These are phyloP conservation scores for Autographa pulchrina DNA, from an alignment of 2,888 invertebrate genomes.

Conservation along the genomic window DNA sequence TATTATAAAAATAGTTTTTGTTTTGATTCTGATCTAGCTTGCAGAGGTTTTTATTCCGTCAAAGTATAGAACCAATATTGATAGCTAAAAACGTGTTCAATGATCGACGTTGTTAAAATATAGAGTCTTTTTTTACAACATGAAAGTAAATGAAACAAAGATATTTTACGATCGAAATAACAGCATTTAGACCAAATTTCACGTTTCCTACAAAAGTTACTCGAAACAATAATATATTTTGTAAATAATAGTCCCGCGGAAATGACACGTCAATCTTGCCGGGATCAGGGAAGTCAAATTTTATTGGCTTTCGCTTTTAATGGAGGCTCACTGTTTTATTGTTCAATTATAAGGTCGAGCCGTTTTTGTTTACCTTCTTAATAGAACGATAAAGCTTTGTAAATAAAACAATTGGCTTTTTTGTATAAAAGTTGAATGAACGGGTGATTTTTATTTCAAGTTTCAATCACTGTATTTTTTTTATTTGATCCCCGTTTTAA, in stretches of 20 bases:
- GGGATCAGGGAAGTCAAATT: constrained; percentile 72
- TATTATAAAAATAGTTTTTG: background rate
- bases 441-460: background rate
- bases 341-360: constrained; percentile 75
- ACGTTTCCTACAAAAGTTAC: background rate
- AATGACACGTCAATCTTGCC: constrained; percentile 65
- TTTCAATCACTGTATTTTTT: background rate
- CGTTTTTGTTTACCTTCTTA: constrained; percentile 50
- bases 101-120: too few species aligned
- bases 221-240: background rate
- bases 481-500: background rate
- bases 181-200: background rate
- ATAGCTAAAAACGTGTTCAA: too few species aligned
- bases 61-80: too few species aligned
- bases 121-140: too few species aligned
- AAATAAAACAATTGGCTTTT: constrained; percentile 40
- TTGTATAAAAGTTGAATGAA: constrained; percentile 1
- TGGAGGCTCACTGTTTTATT: constrained; percentile 76
- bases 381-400: constrained; percentile 26
- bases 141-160: background rate
- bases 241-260: constrained; percentile 46
- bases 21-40: background rate
- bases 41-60: background rate
- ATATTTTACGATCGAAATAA: constrained; percentile 2
- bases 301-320: constrained; percentile 81